Evolutionary conservation across 2,113 vertebrate genomes (phyloP), one percentile per base, ranked within the genome.

Genomic region (rat (Rattus norvegicus)): DNA sequence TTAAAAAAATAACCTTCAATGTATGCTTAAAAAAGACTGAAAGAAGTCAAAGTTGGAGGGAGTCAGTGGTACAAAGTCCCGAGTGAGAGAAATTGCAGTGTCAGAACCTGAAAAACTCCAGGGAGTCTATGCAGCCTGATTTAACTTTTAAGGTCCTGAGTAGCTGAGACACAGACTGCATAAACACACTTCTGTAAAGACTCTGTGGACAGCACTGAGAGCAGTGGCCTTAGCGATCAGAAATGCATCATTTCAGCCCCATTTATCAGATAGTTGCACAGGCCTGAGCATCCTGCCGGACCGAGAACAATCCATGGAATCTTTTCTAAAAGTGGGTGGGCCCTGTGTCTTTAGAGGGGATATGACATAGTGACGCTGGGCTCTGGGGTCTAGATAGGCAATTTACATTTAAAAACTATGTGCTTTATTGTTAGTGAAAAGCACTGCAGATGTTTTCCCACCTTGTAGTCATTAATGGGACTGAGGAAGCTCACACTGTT

Each of bases 11-110:
- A 96, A 93, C 87, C 94, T 69, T 98, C 93, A 95, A 61, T n/a
- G 11, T 98, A 95, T 1, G 30, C 1, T 94, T 98, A 95, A 98
- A 98, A 98, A 98, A 98, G 96, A 96, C 28, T 43, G 94, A 97
- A 98, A 52, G 98, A 98, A 91, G 90, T 94, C 96, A 65, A 88
- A 98, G 96, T 69, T 91, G 0, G 93, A 26, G 24, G 98, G 98
- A 98, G 96, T 96, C 91, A 92, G 95, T 97, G 98, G 98, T 97
- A 97, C 28, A 89, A 88, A 97, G 97, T 97, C 93, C 95, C 95
- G 88, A 56, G 4, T 93, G 14, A 63, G 4, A 93, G 19, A 98
- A 98, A 98, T 98, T 98, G 95, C 26, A 95, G 97, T 84, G 90
- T 0, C 30, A 98, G 95, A 92, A 85, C 33, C 63, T 95, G 80